phyloP scores from a whole-genome alignment of 1,140 invertebrate genomes.

The Diuraphis noxia region DNA sequence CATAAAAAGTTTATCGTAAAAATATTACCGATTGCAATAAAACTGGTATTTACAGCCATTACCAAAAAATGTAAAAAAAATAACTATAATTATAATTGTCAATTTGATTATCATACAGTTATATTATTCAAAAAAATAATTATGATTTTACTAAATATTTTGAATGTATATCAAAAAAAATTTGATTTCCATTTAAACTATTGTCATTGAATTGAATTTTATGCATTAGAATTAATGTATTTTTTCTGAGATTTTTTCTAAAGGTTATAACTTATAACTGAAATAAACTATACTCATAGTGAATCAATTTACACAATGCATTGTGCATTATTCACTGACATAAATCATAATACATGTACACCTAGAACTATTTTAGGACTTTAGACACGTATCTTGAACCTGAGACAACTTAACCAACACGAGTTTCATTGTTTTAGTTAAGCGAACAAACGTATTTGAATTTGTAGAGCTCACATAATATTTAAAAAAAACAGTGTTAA shows the following conservation, averaged over 20 bases:
- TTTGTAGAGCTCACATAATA: too few species aligned
- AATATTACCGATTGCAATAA: background rate
- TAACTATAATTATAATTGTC: background rate
- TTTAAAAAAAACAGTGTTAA: too few species aligned
- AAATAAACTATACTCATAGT: background rate
- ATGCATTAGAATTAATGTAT: background rate
- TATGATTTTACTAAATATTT: background rate
- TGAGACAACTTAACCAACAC: background rate
- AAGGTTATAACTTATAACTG: background rate
- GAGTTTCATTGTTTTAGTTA: background rate
- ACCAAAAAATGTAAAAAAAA: background rate
- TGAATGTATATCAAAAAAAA: background rate
- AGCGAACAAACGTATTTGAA: background rate
- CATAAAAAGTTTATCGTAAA: too few species aligned
- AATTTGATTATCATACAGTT: background rate
- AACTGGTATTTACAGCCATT: background rate
- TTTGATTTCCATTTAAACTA: background rate
- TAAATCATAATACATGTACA: background rate
- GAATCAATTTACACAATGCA: background rate
- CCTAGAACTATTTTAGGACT: background rate
- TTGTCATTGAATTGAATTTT: background rate
- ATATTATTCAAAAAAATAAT: background rate
- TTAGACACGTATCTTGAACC: background rate
- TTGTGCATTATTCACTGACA: background rate
- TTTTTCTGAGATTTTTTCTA: too few species aligned